Base-by-base conservation (phyloP, 1,140 invertebrate species). In the Bursaphelenchus mucronatus region DNA sequence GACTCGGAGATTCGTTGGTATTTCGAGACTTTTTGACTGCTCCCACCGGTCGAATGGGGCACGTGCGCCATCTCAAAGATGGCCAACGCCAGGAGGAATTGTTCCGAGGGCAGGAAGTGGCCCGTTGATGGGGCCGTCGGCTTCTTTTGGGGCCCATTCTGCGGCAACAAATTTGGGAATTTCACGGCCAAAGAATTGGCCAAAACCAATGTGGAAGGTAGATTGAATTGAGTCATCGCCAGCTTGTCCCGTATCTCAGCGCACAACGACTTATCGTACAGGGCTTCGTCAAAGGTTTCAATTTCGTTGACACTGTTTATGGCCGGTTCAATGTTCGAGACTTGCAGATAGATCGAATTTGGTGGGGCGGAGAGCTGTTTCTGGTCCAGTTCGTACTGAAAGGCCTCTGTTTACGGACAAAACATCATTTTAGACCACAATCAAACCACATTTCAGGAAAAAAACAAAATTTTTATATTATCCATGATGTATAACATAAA, bases 311-410 rank as follows among this genome's bases (percentile, higher is more conserved):
- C 46, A 43, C 56, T 67, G 47, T 63, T 49, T 21, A 69, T 56
- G 49, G 68, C 68, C 15, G 17, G 9, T 49, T 41, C 47, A 74
- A 44, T 19, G 15, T 69, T 44, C 21, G 49, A 21, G 73, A 64
- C n/a, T 69, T 47, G 30, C 39, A 71, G 15, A 74, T 54, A 30
- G 1, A 30, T 30, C 30, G 30, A 30, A 30, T 30, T 30, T 1
- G 30, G 30, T 30, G 30, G 30, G 30, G 30, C 30, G 47, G 47
- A 52, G 50, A 66, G 43, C 54, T 75, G 30, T 30, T 30, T 51
- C 40, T n/a, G 41, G 71, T 70, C 72, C 19, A 70, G 45, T 58
- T 70, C 73, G 21, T 47, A 44, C 71, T 69, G 40, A 68, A 68
- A 68, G 68, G 43, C 0, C 1, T 58, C 7, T 46, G 15, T n/a